Conservation (phyloP, 2,797 vertebrate genomes). For the Hylomyscus alleni region DNA sequence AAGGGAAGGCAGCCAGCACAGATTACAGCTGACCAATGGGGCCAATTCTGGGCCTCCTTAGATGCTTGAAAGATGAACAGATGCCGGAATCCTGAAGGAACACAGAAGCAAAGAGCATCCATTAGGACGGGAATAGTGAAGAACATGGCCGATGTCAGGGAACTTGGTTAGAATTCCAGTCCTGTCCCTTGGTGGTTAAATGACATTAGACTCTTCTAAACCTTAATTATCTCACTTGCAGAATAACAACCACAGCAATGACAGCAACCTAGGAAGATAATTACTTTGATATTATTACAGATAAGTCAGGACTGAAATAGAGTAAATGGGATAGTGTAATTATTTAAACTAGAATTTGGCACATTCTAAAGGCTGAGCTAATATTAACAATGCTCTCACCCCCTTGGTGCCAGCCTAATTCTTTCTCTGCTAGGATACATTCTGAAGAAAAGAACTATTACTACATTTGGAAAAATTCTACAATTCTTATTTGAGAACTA, state of each 20-base stretch:
- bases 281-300: not conserved
- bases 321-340: conserved; percentile 13
- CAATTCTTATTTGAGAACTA: conserved; percentile 56
- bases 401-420: not conserved
- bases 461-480: conserved; percentile 59
- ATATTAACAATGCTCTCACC: not conserved
- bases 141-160: not conserved
- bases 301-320: conserved; percentile 21
- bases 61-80: not conserved
- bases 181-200: not conserved
- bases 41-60: not conserved
- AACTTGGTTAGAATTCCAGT: not conserved
- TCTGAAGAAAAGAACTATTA: conserved; percentile 50
- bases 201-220: not conserved
- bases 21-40: not conserved
- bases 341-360: conserved; percentile 13
- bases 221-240: conserved; percentile 24
- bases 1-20: not conserved
- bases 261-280: not conserved
- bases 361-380: not conserved
- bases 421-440: not conserved
- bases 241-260: conserved; percentile 16
- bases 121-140: not conserved
- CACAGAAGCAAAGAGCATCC: not conserved
- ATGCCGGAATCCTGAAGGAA: not conserved